A percentile compares a stretch with the other conserved stretches of the same genome.
Evolutionary conservation across 37 sponge, comb jelly and placozoan genomes (phyloP).

Genomic region (Beroe ovata): DNA sequence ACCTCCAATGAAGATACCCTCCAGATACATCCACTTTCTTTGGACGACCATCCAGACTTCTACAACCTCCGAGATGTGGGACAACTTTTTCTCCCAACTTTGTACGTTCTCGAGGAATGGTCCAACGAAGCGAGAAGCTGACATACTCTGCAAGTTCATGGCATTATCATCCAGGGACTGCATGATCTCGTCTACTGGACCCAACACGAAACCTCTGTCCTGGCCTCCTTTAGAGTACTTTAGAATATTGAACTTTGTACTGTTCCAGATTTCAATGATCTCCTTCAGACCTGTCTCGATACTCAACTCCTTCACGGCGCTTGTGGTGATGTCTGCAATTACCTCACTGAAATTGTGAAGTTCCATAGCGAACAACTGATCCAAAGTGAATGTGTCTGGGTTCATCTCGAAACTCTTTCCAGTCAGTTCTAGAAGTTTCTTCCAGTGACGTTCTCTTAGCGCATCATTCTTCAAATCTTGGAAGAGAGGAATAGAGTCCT

Average conservation of each 20-base stretch:
- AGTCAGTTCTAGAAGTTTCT: constrained; percentile 93
- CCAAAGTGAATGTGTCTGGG: constrained; percentile 97
- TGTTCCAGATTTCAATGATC: constrained; percentile 91
- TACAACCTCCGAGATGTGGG: constrained; percentile 99
- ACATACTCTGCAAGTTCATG: constrained; percentile 99
- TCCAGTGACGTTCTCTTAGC: constrained; percentile 96
- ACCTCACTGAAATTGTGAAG: constrained; percentile 95
- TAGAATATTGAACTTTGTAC: constrained; percentile 75
- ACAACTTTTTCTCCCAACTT: constrained; percentile 98
- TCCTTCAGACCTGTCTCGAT: constrained; percentile 95
- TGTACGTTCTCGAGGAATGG: constrained; percentile 97
- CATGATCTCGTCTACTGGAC: constrained; percentile 94
- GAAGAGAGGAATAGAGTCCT: constrained; percentile 97
- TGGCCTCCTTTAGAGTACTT: constrained; percentile 93
- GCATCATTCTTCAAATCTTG: constrained; percentile 97
- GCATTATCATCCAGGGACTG: constrained; percentile 95
- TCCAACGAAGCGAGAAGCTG: constrained; percentile 92
- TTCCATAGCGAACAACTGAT: constrained; percentile 98
- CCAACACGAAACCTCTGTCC: constrained; percentile 91
- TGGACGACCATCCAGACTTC: constrained; percentile 99
- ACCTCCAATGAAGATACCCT: constrained; percentile 97
- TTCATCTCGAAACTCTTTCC: constrained; percentile 99
- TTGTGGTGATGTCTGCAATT: constrained; percentile 95
- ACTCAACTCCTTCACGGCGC: constrained; percentile 96
- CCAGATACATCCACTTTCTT: constrained; percentile 99